These are phyloP conservation scores for Chymomyza fuscimana DNA, from an alignment of 2,888 invertebrate genomes.

Conservation along the genomic window DNA sequence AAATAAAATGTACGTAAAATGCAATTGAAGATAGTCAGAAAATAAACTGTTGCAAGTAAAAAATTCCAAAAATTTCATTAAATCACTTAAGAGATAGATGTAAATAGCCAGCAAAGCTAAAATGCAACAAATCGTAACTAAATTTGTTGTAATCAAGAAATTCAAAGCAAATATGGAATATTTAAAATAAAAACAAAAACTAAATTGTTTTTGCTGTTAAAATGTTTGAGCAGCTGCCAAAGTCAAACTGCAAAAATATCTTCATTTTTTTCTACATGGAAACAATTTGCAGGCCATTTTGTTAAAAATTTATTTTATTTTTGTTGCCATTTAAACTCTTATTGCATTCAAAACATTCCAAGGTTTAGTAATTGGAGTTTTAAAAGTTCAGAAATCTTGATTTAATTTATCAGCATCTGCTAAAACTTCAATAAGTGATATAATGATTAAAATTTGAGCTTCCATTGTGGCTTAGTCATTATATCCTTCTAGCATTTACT, in stretches of 20 bases:
- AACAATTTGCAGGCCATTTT: background rate
- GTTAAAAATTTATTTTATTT: too few species aligned
- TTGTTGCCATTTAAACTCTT: background rate
- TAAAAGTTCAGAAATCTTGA: too few species aligned
- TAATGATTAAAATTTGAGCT: too few species aligned
- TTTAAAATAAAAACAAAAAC: background rate
- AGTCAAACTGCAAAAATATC: slow-evolving; percentile 34
- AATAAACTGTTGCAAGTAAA: slow-evolving; percentile 4
- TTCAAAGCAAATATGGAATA: slow-evolving; percentile 1
- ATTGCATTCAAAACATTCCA: too few species aligned
- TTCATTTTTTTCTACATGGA: background rate
- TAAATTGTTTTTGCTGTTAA: background rate
- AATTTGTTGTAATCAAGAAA: slow-evolving; percentile 9
- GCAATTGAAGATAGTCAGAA: background rate
- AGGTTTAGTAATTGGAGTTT: too few species aligned
- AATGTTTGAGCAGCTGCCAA: slow-evolving; percentile 1
- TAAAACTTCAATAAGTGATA: too few species aligned
- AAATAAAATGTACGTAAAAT: background rate
- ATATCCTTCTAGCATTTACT: too few species aligned
- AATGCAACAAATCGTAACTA: slow-evolving; percentile 3
- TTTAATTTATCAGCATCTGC: too few species aligned
- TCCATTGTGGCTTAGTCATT: too few species aligned
- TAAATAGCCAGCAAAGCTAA: slow-evolving; percentile 23
- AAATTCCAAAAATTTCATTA: slow-evolving; percentile 3
- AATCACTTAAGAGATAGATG: slow-evolving; percentile 15